A percentile compares a stretch with the other conserved stretches of the same genome.
phyloP scores from a whole-genome alignment of 2,797 vertebrate genomes.

The Nyctibius grandis region DNA sequence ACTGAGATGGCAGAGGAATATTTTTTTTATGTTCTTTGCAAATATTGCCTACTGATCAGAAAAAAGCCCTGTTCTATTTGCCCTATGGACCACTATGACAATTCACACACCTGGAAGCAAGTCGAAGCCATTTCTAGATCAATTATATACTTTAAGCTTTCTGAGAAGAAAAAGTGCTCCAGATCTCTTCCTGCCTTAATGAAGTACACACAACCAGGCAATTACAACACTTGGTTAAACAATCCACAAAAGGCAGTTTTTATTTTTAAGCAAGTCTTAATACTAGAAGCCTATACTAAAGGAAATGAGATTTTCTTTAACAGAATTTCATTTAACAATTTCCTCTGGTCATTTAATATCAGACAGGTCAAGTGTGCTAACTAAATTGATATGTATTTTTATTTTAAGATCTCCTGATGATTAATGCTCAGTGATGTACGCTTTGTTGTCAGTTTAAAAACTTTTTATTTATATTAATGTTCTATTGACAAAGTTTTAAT shows the following conservation, averaged over 20 bases:
- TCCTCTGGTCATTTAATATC: not conserved
- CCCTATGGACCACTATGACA: not conserved
- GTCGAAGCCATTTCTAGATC: not conserved
- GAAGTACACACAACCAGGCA: not conserved
- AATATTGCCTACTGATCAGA: not conserved
- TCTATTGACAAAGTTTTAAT: not conserved
- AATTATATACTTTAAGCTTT: not conserved
- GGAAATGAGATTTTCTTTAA: not conserved
- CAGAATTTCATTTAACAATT: not conserved
- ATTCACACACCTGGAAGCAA: not conserved
- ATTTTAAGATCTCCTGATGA: not conserved
- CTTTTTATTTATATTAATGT: not conserved
- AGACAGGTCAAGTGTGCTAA: not conserved
- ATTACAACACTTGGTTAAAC: not conserved
- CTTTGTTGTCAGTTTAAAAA: not conserved
- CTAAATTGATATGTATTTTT: not conserved
- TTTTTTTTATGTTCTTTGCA: not conserved
- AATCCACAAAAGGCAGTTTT: not conserved
- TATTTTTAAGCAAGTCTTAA: not conserved
- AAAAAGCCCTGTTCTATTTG: not conserved
- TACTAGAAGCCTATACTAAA: not conserved
- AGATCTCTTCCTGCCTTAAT: not conserved
- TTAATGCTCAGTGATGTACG: not conserved
- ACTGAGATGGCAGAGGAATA: not conserved
- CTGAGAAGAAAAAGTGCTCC: not conserved